Conservation (phyloP, 2,113 vertebrate genomes). For the Sebastes schlegelii region DNA sequence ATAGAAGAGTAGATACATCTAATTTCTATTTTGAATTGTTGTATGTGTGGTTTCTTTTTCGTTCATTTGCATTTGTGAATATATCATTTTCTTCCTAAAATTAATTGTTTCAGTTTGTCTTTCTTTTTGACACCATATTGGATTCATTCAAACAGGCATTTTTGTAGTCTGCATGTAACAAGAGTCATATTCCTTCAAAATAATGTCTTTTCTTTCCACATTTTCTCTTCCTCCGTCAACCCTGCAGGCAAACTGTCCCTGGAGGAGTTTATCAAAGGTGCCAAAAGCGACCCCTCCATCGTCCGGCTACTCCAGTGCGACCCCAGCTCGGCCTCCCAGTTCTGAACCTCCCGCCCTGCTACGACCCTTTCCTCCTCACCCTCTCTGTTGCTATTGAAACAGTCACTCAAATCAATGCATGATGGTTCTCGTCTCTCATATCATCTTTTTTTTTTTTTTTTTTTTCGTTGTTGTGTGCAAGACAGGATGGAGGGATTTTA, state of each 20-base stretch:
- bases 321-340: constrained; percentile 95
- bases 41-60: not conserved
- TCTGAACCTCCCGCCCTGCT: constrained; percentile 82
- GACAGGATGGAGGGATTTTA: constrained; percentile 62
- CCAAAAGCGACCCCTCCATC: constrained; percentile 99
- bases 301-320: constrained; percentile 98
- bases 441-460: constrained; percentile 34
- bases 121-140: no score
- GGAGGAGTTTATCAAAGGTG: constrained; percentile 98
- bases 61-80: no score
- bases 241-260: constrained; percentile 93
- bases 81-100: no score
- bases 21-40: not conserved
- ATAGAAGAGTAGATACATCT: no score
- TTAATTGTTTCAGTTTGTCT: no score
- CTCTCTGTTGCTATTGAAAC: constrained; percentile 69
- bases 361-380: constrained; percentile 25
- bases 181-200: not conserved
- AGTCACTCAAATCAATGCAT: constrained; percentile 83
- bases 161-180: not conserved
- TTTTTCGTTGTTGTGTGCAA: constrained; percentile 68
- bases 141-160: no score
- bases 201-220: not conserved
- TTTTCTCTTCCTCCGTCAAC: not conserved
- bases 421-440: constrained; percentile 81